Base-by-base conservation (phyloP, 1,140 invertebrate species). In the Drosophila melanica region DNA sequence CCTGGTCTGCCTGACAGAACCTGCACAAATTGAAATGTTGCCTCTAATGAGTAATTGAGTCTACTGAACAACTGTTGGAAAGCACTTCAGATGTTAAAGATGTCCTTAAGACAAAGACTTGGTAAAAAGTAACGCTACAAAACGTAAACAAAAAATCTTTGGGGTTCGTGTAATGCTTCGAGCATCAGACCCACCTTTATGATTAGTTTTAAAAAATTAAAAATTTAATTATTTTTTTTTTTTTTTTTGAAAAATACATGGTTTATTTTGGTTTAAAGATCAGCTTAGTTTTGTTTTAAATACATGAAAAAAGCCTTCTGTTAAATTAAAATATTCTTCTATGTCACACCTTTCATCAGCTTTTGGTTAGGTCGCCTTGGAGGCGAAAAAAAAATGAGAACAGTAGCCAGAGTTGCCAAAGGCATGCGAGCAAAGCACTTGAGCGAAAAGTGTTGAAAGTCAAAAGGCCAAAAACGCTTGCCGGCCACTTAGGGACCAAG, bases 21-120 rank as follows among this genome's bases (percentile, higher is more conserved):
- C 27, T 51, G 39, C 45, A 59, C 35, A 60, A 70, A 87, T 87
- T 86, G 75, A 86, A 79, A 79, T 76, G 75, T 86, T 84, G 58
- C 67, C 54, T 72, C 48, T 69, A 79, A 76, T 79, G 45, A 12
- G 23, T 33, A 1, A 45, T 35, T 14, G 20, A 23, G 20, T 23
- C 20, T 23, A 23, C 2, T 16, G 8, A 33, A 12, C 11, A 50
- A 9, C 18, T 4, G 27, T 14, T 72, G 30, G 37, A 44, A 27
- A 42, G 11, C 18, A 44, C n/a, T 16, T 50, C 12, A 55, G 4
- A 39, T 8, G 33, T n/a, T 37, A 27, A 35, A 37, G 27, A 18
- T 14, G 0, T 33, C 30, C 14, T 33, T n/a, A 23, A 23, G 20
- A 3, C 20, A 3, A 12, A 12, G 37, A n/a, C 14, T 14, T 9